Conservation (phyloP, 2,113 vertebrate genomes). For the Campylorhamphus procurvoides region DNA sequence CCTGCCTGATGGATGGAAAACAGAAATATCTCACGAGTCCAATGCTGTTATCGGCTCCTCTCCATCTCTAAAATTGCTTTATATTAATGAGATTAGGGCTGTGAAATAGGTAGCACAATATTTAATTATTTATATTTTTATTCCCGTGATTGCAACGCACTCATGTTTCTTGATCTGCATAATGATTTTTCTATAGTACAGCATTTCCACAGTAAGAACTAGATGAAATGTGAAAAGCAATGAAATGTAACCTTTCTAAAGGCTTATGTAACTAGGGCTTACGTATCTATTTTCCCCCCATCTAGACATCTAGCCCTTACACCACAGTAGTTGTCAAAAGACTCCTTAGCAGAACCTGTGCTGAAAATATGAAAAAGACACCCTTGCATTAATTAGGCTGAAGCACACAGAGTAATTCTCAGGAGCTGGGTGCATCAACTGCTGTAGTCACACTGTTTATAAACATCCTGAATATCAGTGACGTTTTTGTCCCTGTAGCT, state of each 20-base stretch:
- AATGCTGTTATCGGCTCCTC: slow-evolving; percentile 52
- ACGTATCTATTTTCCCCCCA: background rate
- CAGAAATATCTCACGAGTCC: slow-evolving; percentile 68
- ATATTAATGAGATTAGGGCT: slow-evolving; percentile 71
- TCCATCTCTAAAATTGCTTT: slow-evolving; percentile 65
- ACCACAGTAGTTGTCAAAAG: background rate
- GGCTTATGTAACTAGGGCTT: background rate
- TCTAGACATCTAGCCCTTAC: background rate
- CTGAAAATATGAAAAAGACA: background rate
- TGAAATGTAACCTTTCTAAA: slow-evolving; percentile 24
- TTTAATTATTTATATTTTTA: slow-evolving; percentile 60
- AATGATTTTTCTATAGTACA: background rate
- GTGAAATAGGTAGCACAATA: slow-evolving; percentile 24
- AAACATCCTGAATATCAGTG: background rate
- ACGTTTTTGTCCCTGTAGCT: background rate
- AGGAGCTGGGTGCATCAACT: background rate
- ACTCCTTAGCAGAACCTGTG: background rate
- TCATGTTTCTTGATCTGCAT: slow-evolving; percentile 17
- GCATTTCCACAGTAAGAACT: background rate
- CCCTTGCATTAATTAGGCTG: background rate
- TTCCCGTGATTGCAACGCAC: background rate
- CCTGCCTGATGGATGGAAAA: slow-evolving; percentile 77
- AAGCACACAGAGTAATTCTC: background rate
- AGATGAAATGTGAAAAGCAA: slow-evolving; percentile 15
- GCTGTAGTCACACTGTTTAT: background rate